Conservation (phyloP, 2,888 invertebrate species). For the Chrysolina haemoptera region DNA sequence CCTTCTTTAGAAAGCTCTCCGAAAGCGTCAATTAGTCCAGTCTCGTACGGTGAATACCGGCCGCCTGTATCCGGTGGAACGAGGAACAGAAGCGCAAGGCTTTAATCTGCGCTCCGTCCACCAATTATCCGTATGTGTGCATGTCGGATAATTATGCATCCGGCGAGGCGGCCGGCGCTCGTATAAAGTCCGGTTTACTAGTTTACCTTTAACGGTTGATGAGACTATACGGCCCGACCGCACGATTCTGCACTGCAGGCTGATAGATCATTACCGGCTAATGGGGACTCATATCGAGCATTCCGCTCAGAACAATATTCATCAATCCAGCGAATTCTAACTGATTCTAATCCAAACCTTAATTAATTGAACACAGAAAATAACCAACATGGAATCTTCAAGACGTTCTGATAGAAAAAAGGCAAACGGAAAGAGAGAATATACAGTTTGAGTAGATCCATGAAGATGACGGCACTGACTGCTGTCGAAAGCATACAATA, state of each 20-base stretch:
- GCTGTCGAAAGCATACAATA: too few species aligned
- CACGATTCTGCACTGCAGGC: slow-evolving; percentile 1
- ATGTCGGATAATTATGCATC: slow-evolving; percentile 47
- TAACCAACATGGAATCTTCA: too few species aligned
- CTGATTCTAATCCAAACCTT: too few species aligned
- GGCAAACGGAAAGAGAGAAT: too few species aligned
- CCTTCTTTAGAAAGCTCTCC: neutral
- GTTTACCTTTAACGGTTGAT: slow-evolving; percentile 31
- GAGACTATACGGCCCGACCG: neutral
- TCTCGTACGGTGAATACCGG: neutral
- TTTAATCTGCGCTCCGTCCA: slow-evolving; percentile 26
- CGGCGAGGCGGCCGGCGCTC: slow-evolving; percentile 29
- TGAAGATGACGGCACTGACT: too few species aligned
- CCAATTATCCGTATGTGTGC: slow-evolving; percentile 47
- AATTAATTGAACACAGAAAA: too few species aligned
- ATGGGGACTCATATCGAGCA: neutral
- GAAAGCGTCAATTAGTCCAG: slow-evolving; percentile 18
- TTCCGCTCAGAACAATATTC: too few species aligned
- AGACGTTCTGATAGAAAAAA: too few species aligned
- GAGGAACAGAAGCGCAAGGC: neutral
- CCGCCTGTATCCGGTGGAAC: slow-evolving; percentile 19
- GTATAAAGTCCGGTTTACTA: slow-evolving; percentile 39
- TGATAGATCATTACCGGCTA: neutral
- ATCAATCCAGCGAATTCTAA: too few species aligned
- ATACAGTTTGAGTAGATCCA: too few species aligned